Conservation (phyloP, 2,113 vertebrate species). For the Nothoprocta pentlandii region DNA sequence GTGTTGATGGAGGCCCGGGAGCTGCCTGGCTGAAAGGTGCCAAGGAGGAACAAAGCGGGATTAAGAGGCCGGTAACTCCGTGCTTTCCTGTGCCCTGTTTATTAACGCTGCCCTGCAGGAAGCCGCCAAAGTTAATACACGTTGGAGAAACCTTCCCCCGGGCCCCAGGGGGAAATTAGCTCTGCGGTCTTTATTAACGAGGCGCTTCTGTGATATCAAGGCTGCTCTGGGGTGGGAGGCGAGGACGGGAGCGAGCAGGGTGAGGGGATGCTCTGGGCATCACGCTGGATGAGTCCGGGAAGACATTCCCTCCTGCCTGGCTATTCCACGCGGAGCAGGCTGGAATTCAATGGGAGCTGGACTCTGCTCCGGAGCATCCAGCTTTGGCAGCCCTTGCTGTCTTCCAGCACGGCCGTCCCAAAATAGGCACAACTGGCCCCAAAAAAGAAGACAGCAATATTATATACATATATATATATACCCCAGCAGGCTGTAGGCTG, state of each 20-base stretch:
- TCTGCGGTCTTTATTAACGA: accelerated
- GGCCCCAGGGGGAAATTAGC: background rate
- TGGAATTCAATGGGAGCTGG: background rate
- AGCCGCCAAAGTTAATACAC: background rate
- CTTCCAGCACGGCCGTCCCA: background rate
- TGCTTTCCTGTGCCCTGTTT: background rate
- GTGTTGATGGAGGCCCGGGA: background rate
- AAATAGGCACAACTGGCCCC: constrained; percentile 31
- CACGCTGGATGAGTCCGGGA: background rate
- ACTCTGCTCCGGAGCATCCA: constrained; percentile 16
- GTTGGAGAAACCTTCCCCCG: background rate
- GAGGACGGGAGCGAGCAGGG: too few relatives aligned
- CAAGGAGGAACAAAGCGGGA: background rate
- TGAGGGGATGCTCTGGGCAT: background rate
- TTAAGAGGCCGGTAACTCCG: accelerated
- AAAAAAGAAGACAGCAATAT: background rate
- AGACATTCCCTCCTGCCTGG: background rate
- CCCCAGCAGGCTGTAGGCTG: background rate
- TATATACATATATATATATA: too few relatives aligned
- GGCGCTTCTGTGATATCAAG: background rate
- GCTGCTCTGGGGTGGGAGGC: background rate
- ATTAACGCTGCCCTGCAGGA: background rate
- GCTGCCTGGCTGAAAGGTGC: background rate
- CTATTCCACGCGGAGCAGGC: too few relatives aligned
- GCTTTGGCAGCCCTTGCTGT: background rate